Base-by-base conservation (phyloP, 2,797 vertebrate genomes). In the Apogon hyalosoma region DNA sequence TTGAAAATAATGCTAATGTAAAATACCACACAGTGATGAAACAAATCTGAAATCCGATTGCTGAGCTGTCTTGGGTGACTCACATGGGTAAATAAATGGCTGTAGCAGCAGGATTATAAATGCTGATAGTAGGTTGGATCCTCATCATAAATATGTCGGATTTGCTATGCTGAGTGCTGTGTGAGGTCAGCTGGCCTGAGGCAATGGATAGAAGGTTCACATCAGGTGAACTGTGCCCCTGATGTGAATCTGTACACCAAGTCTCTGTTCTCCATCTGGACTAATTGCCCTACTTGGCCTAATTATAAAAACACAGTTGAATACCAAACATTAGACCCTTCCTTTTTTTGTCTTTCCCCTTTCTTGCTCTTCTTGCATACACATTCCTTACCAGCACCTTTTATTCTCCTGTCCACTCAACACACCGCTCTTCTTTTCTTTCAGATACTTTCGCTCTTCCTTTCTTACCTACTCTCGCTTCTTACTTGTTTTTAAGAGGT, bases 221-320 rank as follows among this genome's bases (percentile, higher is more conserved):
- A 40, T 10, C 8, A 73, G 80, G 68, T 82, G 77, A 88, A 86
- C 77, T 82, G 68, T 42, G 55, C 66, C 82, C 80, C 63, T 66
- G 47, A 28, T 6, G 24, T 28, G 4, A 28, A 28, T 63, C 55
- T 62, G 72, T 16, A 52, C 64, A 79, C 75, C 56, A 49, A 64
- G 14, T 64, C 73, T 77, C 69, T 51, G 65, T 83, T 87, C 79
- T 88, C 84, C 80, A 80, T 83, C 78, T 75, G 71, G 64, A 82
- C 86, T 88, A 92, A 91, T 93, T 93, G 85, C 87, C 82, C 77
- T 77, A 78, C 80, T 91, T 87, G 78, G 80, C 84, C 70, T 77
- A 65, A 86, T 90, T 75, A 80, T 82, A 77, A 69, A 86, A 87
- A 87, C 85, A 81, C 59, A 39, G 56, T 79, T 86, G 86, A 90